Evolutionary conservation across 2,888 invertebrate species (phyloP), one percentile per base, ranked within the genome.

Genomic region (Hemaris fuciformis): DNA sequence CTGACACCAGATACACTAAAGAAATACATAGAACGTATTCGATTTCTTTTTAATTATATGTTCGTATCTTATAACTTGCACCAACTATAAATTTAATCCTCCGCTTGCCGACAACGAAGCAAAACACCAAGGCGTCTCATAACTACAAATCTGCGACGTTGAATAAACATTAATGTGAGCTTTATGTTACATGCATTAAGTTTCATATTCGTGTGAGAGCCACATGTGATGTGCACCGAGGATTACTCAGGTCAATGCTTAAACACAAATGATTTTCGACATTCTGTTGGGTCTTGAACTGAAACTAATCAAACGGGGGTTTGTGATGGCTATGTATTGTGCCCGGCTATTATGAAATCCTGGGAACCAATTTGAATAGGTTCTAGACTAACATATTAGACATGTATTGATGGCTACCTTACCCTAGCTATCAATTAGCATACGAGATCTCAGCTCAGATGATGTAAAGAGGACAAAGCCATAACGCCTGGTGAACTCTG

Each of bases 51-150:
- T 6, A 8, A 22, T 20, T 45, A 20, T 18, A 10, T 5, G 15
- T 13, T 43, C 48, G 3, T 60, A 57, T 38, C 61, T 63, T 71
- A 60, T 65, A 70, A 77, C 77, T 80, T 76, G 70, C 57, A 45
- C 84, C 73, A 72, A 45, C 61, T 64, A 66, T 62, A 71, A 76
- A 75, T 81, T 80, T 83, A 84, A 84, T 84, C 82, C 80, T 31
- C 69, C 71, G 73, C 74, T 74, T 74, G 18, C 76, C 67, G 68
- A 71, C 78, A 74, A 70, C 65, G 73, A 78, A 77, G 77, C 80
- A 76, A 80, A 81, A 80, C 77, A 80, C 77, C 74, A 73, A 74
- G 75, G 74, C 77, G 77, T 81, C 81, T 80, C 80, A 81, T 80
- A 83, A 79, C 79, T 77, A 74, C 75, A 71, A 75, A 77, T 76